Base-by-base conservation (phyloP, 2,113 vertebrate genomes). In the Thermophis baileyi region DNA sequence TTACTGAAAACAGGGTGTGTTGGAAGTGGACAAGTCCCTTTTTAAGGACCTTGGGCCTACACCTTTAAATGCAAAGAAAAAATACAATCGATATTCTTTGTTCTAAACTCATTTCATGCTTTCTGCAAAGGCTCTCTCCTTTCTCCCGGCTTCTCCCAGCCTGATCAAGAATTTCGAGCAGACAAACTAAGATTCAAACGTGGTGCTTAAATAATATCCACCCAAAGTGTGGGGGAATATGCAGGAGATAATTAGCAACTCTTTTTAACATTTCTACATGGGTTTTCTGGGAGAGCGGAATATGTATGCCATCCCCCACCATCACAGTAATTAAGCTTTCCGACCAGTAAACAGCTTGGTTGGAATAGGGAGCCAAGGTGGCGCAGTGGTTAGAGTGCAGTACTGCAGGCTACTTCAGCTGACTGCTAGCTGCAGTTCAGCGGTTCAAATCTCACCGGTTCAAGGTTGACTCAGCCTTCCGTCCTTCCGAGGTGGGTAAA, bases 301-400 rank as follows among this genome's bases (percentile, higher is more conserved):
- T 4, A 94, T n/a, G 90, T 40, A 0, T 63, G 57, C 47, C 3
- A 4, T 94, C 89, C 94, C 91, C 54, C 93, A n/a, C 88, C 95
- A 87, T 81, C 92, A 93, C 95, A 96, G 95, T 97, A 98, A 98
- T 98, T 98, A 98, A 98, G 93, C 93, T 98, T 97, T 97, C 97
- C 96, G 93, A 93, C 89, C 95, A 96, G 95, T 93, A 94, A 98
- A 97, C 96, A 97, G 97, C 96, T 96, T 91, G 0, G 95, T 91
- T 86, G 95, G 95, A 97, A 97, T n/a, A n/a, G n/a, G n/a, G n/a
- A n/a, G n/a, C n/a, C n/a, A n/a, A n/a, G n/a, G n/a, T n/a, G n/a
- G n/a, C n/a, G n/a, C n/a, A n/a, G n/a, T n/a, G n/a, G n/a, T n/a
- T n/a, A n/a, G n/a, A n/a, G n/a, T n/a, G n/a, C n/a, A n/a, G n/a